Evolutionary conservation across 2,113 vertebrate species (phyloP).

Genomic region (Oncorhynchus kisutch): DNA sequence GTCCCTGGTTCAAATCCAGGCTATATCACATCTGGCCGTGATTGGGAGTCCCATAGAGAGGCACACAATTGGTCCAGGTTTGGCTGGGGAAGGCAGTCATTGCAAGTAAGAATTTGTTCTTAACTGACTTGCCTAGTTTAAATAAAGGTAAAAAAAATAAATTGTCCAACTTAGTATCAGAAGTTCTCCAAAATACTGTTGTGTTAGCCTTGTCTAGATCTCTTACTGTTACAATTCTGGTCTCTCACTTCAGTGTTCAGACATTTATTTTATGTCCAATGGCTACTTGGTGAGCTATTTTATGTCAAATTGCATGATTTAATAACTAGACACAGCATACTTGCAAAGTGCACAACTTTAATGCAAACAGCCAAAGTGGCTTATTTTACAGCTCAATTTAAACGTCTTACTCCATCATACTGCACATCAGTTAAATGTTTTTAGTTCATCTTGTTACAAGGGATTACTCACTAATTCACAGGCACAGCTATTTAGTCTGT

Average conservation of each 20-base stretch:
- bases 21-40: too few relatives aligned
- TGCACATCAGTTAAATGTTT: slow-evolving; percentile 36
- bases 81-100: too few relatives aligned
- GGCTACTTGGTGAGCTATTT: slow-evolving; percentile 62
- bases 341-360: slow-evolving; percentile 28
- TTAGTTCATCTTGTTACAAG: slow-evolving; percentile 61
- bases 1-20: too few relatives aligned
- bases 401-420: slow-evolving; percentile 49
- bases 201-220: neutral
- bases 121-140: too few relatives aligned
- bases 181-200: too few relatives aligned
- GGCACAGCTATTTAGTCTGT: slow-evolving; percentile 13
- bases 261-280: slow-evolving; percentile 30
- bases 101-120: too few relatives aligned
- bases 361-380: slow-evolving; percentile 45
- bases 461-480: slow-evolving; percentile 63
- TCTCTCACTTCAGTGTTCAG: slow-evolving; percentile 17
- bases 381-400: slow-evolving; percentile 61
- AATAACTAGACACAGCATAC: slow-evolving; percentile 59
- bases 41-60: too few relatives aligned
- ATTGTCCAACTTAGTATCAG: too few relatives aligned
- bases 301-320: slow-evolving; percentile 61
- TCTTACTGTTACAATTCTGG: neutral
- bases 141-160: too few relatives aligned
- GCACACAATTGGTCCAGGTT: too few relatives aligned